These are phyloP conservation scores for Prorops nasuta DNA, from an alignment of 1,140 invertebrate species.

Conservation along the genomic window DNA sequence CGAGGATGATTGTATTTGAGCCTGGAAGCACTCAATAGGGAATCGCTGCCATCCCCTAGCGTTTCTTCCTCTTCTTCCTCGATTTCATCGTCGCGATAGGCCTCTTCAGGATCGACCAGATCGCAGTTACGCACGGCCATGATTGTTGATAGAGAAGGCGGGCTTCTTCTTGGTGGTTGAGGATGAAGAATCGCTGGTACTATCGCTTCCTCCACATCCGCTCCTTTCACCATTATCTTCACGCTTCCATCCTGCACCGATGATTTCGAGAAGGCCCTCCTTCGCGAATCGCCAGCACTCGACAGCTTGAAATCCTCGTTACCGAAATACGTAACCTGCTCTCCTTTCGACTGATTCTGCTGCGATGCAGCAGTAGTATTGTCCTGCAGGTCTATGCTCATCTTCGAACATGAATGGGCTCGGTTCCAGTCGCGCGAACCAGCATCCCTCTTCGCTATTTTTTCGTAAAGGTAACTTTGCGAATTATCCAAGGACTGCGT, in stretches of 20 bases:
- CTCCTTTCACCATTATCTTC: slow-evolving; percentile 50
- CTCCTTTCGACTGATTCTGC: slow-evolving; percentile 11
- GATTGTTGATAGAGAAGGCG: slow-evolving; percentile 39
- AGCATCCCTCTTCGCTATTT: slow-evolving; percentile 17
- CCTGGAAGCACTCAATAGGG: slow-evolving; percentile 66
- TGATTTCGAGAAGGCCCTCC: slow-evolving; percentile 20
- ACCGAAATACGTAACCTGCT: slow-evolving; percentile 31
- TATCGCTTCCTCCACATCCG: slow-evolving; percentile 60
- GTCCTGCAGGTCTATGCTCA: background rate
- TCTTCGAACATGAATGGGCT: background rate
- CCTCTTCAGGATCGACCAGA: slow-evolving; percentile 32
- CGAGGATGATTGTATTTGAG: slow-evolving; percentile 44
- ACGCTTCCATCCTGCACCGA: slow-evolving; percentile 50
- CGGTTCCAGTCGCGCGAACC: too few species aligned
- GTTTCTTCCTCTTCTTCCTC: slow-evolving; percentile 67
- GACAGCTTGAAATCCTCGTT: slow-evolving; percentile 21
- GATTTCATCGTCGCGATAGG: slow-evolving; percentile 49
- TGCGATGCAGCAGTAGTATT: slow-evolving; percentile 4
- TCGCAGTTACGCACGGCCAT: slow-evolving; percentile 36
- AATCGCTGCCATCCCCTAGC: slow-evolving; percentile 68
- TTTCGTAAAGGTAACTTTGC: slow-evolving; percentile 14
- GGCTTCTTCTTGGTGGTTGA: slow-evolving; percentile 60
- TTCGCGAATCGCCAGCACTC: slow-evolving; percentile 9
- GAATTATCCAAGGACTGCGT: slow-evolving; percentile 20
- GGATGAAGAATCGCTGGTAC: slow-evolving; percentile 64